Percentiles rank a stretch among this genome's conserved stretches.
Evolutionary conservation across 1,140 invertebrate genomes (phyloP).

Genomic region (Aphelenchoides fujianensis): DNA sequence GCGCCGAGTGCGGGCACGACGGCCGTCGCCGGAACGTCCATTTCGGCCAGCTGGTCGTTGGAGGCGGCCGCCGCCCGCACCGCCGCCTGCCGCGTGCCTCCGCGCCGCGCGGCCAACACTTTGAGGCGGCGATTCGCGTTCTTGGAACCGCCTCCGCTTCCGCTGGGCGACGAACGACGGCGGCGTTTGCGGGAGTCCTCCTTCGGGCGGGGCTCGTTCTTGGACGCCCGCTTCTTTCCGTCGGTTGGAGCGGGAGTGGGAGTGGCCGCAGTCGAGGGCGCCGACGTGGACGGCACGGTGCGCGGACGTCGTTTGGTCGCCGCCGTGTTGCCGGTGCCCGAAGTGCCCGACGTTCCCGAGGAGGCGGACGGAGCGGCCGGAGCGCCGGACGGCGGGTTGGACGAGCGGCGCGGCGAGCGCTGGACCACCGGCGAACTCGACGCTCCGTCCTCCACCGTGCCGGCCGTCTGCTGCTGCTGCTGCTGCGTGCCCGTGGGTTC

Average conservation of each 20-base stretch:
- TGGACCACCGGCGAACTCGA: too few relatives aligned
- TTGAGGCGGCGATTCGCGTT: neutral
- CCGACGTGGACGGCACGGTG: neutral
- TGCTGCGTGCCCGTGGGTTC: too few relatives aligned
- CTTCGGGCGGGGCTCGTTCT: neutral
- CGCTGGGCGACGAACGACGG: neutral
- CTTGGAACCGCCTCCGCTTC: too few relatives aligned
- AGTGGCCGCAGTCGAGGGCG: too few relatives aligned
- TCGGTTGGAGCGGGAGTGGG: too few relatives aligned
- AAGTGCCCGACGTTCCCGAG: neutral
- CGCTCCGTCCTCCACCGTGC: too few relatives aligned
- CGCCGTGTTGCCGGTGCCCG: neutral
- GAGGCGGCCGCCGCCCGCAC: neutral
- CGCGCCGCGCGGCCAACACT: neutral
- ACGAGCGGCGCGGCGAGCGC: neutral
- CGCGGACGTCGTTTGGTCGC: neutral
- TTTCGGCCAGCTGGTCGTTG: neutral
- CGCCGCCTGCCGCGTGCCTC: neutral
- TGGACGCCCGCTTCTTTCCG: neutral
- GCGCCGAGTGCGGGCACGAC: neutral
- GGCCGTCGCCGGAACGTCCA: neutral
- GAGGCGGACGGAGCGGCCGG: neutral
- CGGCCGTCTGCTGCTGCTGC: too few relatives aligned
- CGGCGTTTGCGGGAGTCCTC: neutral
- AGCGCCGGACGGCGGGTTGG: neutral